phyloP scores from a whole-genome alignment of 2,113 vertebrate genomes.

The Speoplatyrhinus poulsoni region DNA sequence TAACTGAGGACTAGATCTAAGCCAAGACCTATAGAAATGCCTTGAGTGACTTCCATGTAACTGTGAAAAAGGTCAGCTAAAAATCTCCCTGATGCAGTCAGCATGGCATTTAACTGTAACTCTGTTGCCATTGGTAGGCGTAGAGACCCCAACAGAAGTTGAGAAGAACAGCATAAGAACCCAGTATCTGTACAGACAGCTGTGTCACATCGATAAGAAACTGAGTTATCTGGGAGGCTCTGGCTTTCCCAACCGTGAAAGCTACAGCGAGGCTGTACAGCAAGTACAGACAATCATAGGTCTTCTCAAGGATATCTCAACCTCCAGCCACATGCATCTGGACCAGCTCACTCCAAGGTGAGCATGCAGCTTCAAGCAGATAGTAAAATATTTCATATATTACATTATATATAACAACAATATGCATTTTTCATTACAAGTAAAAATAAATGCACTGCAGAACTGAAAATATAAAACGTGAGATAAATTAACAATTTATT shows the following conservation, averaged over 20 bases:
- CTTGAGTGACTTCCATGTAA: no score
- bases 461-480: neutral
- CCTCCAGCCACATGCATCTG: conserved; percentile 6
- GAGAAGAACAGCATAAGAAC: conserved; percentile 70
- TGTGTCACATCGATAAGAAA: conserved; percentile 80
- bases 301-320: conserved; percentile 66
- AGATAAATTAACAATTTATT: neutral
- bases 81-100: neutral
- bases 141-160: conserved; percentile 30
- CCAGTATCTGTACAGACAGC: conserved; percentile 79
- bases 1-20: no score
- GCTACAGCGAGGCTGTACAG: conserved; percentile 75
- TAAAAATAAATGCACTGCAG: no score
- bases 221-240: conserved; percentile 75
- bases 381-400: neutral
- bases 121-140: conserved; percentile 44
- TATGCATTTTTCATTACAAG: neutral
- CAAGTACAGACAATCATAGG: conserved; percentile 83
- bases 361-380: conserved; percentile 3
- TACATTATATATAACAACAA: neutral
- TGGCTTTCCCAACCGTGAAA: conserved; percentile 69
- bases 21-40: no score
- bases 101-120: neutral
- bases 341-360: conserved; percentile 26
- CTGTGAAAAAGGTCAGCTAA: neutral